Base-by-base conservation (phyloP, 2,797 vertebrate species). In the Enteromius argenteus region DNA sequence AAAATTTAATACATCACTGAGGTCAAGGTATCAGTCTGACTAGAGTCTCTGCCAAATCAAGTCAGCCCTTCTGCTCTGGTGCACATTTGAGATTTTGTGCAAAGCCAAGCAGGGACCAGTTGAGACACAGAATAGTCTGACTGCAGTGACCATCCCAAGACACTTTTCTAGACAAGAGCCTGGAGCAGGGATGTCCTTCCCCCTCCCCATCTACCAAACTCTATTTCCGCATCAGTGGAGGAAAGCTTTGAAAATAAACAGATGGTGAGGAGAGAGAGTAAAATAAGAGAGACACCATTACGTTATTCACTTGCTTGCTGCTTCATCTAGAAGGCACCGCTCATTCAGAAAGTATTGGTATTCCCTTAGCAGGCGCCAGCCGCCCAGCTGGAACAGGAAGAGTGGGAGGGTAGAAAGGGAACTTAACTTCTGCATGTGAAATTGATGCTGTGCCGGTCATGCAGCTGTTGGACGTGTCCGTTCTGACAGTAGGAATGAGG, bases 161-260 rank as follows among this genome's bases (percentile, higher is more conserved):
- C 39, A 68, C 79, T 68, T 71, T 73, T 79, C 51, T 9, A 56
- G 80, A 56, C 69, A 71, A 60, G 17, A 76, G 39, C 39, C 81
- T 37, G 13, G 27, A 81, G 74, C 77, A 73, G 74, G 53, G 27
- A 53, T 74, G 21, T 64, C 46, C 7, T 62, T 71, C 39, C 11
- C 14, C 60, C 68, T 58, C 13, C 32, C 66, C 62, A 51, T 35
- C 49, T 44, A 44, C 62, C 53, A 68, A 83, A 84, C 80, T 62
- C 76, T 67, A 44, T 81, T 87, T 89, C 83, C 44, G 46, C 85
- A 82, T 82, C 46, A 84, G 35, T 66, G 86, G 58, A 87, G 86
- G 46, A 62, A 58, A 75, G 72, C 46, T 84, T 83, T 42, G 37
- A 78, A 84, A 86, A 81, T 69, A 85, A 87, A 85, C 88, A 90